Percentiles rank a stretch among this genome's conserved stretches.
Evolutionary conservation across 2,888 invertebrate species (phyloP).

Genomic region (Boloria euphrosyne): DNA sequence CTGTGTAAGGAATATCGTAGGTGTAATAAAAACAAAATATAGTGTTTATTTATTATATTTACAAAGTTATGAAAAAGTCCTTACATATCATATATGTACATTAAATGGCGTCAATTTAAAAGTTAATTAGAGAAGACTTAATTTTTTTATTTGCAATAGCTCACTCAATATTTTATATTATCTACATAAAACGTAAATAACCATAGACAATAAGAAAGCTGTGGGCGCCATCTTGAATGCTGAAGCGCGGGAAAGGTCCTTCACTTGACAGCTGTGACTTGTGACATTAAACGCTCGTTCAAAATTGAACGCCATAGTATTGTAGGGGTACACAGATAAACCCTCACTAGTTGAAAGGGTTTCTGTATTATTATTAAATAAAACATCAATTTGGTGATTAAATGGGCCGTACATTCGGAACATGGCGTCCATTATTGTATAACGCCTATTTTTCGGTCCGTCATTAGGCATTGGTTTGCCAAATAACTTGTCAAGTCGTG

Average conservation of each 20-base stretch:
- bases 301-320: constrained; percentile 65
- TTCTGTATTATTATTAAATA: constrained; percentile 85
- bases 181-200: constrained; percentile 49
- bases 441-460: constrained; percentile 51
- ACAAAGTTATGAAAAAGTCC: too few species aligned
- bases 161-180: constrained; percentile 1
- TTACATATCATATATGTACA: too few species aligned
- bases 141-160: background rate
- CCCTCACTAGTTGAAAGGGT: constrained; percentile 56
- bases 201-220: constrained; percentile 53
- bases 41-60: too few species aligned
- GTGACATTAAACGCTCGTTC: constrained; percentile 58
- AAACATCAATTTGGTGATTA: constrained; percentile 83
- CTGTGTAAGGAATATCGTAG: too few species aligned
- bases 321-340: constrained; percentile 61
- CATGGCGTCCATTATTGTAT: constrained; percentile 80
- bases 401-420: constrained; percentile 88
- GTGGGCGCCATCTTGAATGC: constrained; percentile 51
- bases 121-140: too few species aligned
- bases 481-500: constrained; percentile 87
- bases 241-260: constrained; percentile 51
- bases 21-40: too few species aligned
- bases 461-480: constrained; percentile 67
- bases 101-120: too few species aligned
- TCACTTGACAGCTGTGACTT: constrained; percentile 51